These are phyloP conservation scores for Rhinoptilus africanus DNA, from an alignment of 2,113 vertebrate genomes.

Conservation along the genomic window DNA sequence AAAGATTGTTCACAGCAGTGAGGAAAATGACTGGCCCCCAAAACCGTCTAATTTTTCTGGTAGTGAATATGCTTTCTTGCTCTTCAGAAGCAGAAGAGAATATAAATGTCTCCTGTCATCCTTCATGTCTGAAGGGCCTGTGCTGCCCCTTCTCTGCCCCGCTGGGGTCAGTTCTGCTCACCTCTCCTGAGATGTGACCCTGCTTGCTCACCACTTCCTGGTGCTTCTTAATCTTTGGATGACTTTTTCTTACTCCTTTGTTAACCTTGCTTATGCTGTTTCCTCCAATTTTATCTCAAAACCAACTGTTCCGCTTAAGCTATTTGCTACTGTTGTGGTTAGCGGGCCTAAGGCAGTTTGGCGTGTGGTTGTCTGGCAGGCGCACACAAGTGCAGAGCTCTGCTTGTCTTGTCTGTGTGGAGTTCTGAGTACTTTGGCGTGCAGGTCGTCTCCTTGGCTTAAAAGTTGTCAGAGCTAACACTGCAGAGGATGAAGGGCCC, in stretches of 20 bases:
- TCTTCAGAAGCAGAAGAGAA: background rate
- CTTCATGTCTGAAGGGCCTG: rapidly evolving
- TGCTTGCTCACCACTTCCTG: background rate
- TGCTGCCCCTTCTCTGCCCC: background rate
- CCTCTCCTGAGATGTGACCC: background rate
- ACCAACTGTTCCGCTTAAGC: background rate
- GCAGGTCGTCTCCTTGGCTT: background rate
- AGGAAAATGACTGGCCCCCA: background rate
- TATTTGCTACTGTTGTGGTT: background rate
- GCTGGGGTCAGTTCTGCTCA: background rate
- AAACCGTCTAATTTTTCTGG: background rate
- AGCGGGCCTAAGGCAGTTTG: background rate
- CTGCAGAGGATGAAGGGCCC: background rate
- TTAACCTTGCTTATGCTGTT: background rate
- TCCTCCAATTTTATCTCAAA: background rate
- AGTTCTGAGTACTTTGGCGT: background rate
- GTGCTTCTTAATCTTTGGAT: background rate
- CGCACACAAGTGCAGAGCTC: background rate
- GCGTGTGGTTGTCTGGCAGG: background rate
- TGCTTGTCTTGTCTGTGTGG: background rate
- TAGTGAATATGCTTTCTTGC: background rate
- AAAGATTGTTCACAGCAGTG: background rate
- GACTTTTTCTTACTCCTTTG: background rate
- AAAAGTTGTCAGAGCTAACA: background rate
- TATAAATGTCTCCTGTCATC: background rate